These are phyloP conservation scores for Pachyrhynchus sulphureomaculatus DNA, from an alignment of 1,140 invertebrate species.

Conservation along the genomic window DNA sequence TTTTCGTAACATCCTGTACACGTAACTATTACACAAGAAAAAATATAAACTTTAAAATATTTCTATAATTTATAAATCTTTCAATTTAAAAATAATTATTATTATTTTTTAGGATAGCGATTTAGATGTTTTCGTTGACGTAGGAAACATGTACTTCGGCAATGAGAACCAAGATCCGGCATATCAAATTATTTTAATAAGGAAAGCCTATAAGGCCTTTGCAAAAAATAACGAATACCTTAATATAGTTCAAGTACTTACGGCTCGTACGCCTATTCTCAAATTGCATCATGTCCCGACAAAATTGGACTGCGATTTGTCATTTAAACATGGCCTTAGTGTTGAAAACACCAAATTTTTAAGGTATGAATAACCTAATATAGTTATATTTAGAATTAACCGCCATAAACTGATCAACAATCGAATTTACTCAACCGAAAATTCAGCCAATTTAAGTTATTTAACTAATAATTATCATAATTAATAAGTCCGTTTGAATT, in stretches of 20 bases:
- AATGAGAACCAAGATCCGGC: slow-evolving; percentile 39
- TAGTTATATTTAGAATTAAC: not conserved
- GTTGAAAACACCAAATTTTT: slow-evolving; percentile 58
- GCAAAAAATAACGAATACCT: slow-evolving; percentile 36
- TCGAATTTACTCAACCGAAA: no score
- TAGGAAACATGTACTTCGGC: slow-evolving; percentile 48
- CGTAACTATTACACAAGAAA: no score
- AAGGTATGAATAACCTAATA: slow-evolving; percentile 42
- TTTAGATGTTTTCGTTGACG: slow-evolving; percentile 57
- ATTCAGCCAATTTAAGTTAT: no score
- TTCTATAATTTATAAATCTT: no score
- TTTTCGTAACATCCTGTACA: no score
- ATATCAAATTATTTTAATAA: slow-evolving; percentile 42
- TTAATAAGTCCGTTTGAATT: no score
- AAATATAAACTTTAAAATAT: no score
- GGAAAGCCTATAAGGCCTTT: slow-evolving; percentile 33
- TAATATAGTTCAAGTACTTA: slow-evolving; percentile 47
- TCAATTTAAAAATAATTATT: no score
- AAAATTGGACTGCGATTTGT: slow-evolving; percentile 58
- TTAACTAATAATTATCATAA: no score
- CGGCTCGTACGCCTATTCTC: slow-evolving; percentile 59
- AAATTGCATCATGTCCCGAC: slow-evolving; percentile 54
- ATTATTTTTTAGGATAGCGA: slow-evolving; percentile 50
- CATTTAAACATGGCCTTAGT: slow-evolving; percentile 58
- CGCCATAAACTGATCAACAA: no score